Base-by-base conservation (phyloP, 30 jellyfish, hydroid and myxozoan genomes). In the Hydra vulgaris region DNA sequence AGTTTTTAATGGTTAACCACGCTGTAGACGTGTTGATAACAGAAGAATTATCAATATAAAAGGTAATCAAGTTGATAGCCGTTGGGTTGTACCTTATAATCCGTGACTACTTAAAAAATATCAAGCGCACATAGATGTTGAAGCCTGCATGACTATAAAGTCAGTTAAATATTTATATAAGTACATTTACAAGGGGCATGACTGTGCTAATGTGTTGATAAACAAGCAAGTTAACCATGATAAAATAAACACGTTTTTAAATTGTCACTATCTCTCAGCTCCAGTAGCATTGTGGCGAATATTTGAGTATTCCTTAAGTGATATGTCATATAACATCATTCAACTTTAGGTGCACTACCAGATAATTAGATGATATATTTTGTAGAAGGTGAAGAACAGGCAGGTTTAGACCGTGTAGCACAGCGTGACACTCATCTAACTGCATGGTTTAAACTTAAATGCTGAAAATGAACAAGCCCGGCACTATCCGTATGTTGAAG, bases 301-400 rank as follows among this genome's bases (percentile, higher is more conserved):
- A 16, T 85, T 79, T 24, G 81, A 73, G 26, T 80, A 23, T 67
- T 69, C 84, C 20, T 26, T 83, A 3, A 40, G 61, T 40, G 61
- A 40, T 3, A 40, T 40, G 61, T 40, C 61, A 40, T 12, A 12
- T 12, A 40, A 18, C 18, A 89, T 82, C 66, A 89, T 21, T n/a
- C 54, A 81, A n/a, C 83, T 86, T 27, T 83, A 93, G 27, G 95
- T 86, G 16, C 95, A 86, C 70, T 81, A 4, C 95, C 81, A 73
- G 74, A 86, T 61, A 53, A 21, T 24, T 95, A 86, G 53, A 23
- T 76, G 20, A 83, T 86, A 27, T 86, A 81, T 74, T 86, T 81
- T 68, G 75, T 26, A 18, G 54, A 40, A 15, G 81, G 26, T 0
- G 78, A 73, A 53, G 94, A 73, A 23, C 78, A 18, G 25, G 85